Evolutionary conservation across 2,797 vertebrate species (phyloP).

Genomic region (Platyrinchus mystaceus): DNA sequence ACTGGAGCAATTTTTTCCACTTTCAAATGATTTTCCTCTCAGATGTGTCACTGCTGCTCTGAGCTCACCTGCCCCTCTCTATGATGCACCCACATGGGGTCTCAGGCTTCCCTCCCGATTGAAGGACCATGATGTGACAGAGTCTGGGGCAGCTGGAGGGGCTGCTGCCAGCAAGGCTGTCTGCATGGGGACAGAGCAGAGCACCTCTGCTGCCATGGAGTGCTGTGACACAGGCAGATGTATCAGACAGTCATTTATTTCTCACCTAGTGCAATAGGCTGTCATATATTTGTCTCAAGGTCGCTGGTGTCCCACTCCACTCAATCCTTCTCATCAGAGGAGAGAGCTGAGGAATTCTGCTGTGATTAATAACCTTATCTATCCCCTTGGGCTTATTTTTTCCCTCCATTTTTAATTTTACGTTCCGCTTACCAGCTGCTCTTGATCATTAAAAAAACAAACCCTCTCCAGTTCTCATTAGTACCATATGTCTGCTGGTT

Average conservation of each 20-base stretch:
- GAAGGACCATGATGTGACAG: accelerated
- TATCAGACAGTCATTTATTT: not conserved
- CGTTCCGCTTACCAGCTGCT: conserved; percentile 64
- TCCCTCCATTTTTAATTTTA: conserved; percentile 53
- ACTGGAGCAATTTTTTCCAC: not conserved
- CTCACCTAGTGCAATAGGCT: not conserved
- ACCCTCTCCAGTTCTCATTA: conserved; percentile 48
- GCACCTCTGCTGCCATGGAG: not conserved
- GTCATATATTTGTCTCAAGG: not conserved
- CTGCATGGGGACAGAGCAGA: not conserved
- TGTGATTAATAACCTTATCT: conserved; percentile 37
- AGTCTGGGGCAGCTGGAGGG: not conserved
- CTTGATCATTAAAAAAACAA: conserved; percentile 59
- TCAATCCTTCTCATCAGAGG: not conserved
- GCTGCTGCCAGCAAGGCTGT: accelerated
- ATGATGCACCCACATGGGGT: not conserved
- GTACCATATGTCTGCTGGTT: conserved; percentile 69
- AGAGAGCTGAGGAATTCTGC: conserved; percentile 15
- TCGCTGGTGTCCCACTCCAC: not conserved
- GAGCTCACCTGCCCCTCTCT: not conserved
- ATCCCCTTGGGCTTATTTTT: conserved; percentile 29
- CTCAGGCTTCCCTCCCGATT: not conserved
- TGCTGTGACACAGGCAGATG: not conserved
- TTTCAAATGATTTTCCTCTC: not conserved
- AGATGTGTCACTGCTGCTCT: not conserved